Evolutionary conservation across 2,113 vertebrate species (phyloP).

Genomic region (Scalopus aquaticus): DNA sequence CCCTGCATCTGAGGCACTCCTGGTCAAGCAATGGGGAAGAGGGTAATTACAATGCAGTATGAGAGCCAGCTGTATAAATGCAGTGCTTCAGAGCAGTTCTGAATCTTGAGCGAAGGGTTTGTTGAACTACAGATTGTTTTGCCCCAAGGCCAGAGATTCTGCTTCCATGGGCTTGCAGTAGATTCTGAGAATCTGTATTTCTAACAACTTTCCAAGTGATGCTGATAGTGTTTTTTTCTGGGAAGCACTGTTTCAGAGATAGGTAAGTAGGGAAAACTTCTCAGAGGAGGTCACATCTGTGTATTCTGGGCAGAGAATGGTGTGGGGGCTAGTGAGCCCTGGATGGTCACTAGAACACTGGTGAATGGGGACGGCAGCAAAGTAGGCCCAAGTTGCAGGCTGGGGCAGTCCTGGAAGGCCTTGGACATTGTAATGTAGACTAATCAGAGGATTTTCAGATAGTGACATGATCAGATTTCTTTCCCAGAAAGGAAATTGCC

Average conservation of each 20-base stretch:
- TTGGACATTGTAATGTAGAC: neutral
- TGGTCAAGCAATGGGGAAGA: neutral
- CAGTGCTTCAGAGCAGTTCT: neutral
- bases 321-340: neutral
- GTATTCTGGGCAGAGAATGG: neutral
- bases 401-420: neutral
- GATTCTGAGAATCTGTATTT: neutral
- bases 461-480: neutral
- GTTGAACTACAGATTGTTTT: neutral
- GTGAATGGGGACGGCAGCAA: neutral
- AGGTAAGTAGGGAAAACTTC: neutral
- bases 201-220: neutral
- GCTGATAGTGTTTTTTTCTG: neutral
- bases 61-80: accelerated
- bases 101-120: neutral
- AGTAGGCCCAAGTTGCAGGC: neutral
- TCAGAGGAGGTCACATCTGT: neutral
- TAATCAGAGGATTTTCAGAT: neutral
- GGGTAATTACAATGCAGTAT: neutral
- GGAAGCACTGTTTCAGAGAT: neutral
- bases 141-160: neutral
- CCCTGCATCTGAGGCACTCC: neutral
- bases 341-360: neutral
- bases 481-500: neutral
- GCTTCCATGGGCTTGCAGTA: neutral